Evolutionary conservation across 2,888 invertebrate species (phyloP).

Genomic region (Halictus ligatus): DNA sequence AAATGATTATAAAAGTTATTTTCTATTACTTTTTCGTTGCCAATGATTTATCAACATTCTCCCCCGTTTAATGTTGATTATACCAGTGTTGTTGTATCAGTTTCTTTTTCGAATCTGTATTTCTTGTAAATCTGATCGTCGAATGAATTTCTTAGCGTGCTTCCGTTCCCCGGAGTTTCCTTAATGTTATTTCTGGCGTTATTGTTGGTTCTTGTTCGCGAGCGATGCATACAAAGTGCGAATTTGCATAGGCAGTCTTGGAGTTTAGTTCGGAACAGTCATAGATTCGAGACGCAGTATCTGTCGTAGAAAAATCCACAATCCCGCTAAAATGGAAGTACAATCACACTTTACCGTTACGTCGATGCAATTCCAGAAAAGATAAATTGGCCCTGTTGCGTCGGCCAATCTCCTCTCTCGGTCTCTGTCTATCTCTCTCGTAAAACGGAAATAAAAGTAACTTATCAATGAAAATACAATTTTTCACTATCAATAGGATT

Average conservation of each 20-base stretch:
- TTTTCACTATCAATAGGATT: neutral
- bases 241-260: neutral
- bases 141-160: neutral
- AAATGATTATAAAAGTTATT: too few relatives aligned
- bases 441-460: neutral
- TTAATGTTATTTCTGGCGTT: neutral
- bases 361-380: neutral
- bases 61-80: neutral
- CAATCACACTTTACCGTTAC: conserved; percentile 2
- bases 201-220: neutral
- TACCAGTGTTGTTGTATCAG: neutral
- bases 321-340: neutral
- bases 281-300: neutral
- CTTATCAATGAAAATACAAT: neutral
- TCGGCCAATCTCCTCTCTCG: neutral
- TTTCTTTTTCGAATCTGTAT: neutral
- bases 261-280: neutral
- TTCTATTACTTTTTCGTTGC: too few relatives aligned
- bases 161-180: neutral
- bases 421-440: neutral
- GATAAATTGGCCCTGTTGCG: conserved; percentile 6
- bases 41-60: neutral
- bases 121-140: neutral
- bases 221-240: neutral
- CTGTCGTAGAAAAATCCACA: conserved; percentile 2